phyloP scores from a whole-genome alignment of 2,113 vertebrate species.

The Tinamus guttatus region DNA sequence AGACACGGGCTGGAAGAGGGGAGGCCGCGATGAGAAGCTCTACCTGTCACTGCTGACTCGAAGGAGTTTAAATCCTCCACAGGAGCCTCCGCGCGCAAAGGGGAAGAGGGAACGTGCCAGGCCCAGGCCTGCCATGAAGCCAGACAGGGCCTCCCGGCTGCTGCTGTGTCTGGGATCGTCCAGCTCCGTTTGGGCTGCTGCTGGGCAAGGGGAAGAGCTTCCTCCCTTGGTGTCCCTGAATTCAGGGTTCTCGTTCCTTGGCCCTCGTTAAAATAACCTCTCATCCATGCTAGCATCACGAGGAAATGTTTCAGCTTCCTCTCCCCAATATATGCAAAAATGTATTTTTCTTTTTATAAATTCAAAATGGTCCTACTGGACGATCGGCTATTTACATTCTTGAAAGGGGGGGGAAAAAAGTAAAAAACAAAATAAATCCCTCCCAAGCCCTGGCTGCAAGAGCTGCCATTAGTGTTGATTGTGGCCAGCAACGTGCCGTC shows the following conservation, averaged over 20 bases:
- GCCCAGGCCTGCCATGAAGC: fast-evolving
- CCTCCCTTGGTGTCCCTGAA: not conserved
- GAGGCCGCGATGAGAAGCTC: not conserved
- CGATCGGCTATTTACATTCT: slow-evolving; percentile 45
- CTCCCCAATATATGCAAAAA: not conserved
- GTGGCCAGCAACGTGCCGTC: not conserved
- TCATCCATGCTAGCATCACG: not conserved
- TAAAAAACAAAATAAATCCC: not conserved
- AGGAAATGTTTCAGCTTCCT: slow-evolving; percentile 2
- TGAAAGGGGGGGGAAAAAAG: not conserved
- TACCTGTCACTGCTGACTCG: not conserved
- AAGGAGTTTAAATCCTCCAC: not conserved
- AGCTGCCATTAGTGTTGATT: slow-evolving; percentile 51
- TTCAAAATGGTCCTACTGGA: slow-evolving; percentile 35
- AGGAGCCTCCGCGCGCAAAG: not conserved
- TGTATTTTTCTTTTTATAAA: slow-evolving; percentile 30
- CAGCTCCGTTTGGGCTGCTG: slow-evolving; percentile 57
- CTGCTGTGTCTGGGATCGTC: slow-evolving; percentile 44
- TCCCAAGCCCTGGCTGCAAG: slow-evolving; percentile 13
- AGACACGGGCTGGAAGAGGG: not conserved
- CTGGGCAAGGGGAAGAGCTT: slow-evolving; percentile 1
- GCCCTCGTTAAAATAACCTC: slow-evolving; percentile 67
- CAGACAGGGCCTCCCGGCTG: not conserved
- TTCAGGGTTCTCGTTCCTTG: slow-evolving; percentile 32
- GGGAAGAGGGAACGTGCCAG: not conserved